Evolutionary conservation across 2,797 vertebrate species (phyloP), one percentile per base, ranked within the genome.

Genomic region (Notamacropus eugenii): DNA sequence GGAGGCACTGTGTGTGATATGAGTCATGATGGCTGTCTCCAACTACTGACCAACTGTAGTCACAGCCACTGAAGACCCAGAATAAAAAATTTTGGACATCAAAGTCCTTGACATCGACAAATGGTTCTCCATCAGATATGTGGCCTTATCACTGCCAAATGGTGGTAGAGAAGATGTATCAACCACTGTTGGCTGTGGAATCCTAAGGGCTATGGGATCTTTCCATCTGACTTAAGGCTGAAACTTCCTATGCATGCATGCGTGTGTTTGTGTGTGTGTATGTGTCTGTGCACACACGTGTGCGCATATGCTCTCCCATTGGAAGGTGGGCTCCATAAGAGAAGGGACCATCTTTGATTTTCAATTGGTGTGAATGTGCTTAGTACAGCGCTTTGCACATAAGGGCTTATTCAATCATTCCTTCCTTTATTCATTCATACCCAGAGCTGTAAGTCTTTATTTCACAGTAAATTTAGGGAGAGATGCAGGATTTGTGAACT

Each of bases 211-310:
- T 82, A 2, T 82, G 16, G n/a, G 67, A 40, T 82, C 67, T 82
- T 82, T 24, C n/a, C n/a, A 22, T 82, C 40, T 40, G n/a, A 82
- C 16, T 82, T 24, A n/a, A 16, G 24, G 19, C n/a, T 46, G 19
- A 82, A 82, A 82, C 46, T 19, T 82, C 16, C 67, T 46, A 24
- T 82, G 16, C 6, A 9, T 24, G 8, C 1, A 2, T 3, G 46
- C 46, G 46, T 46, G 46, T 2, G 3, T 31, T 10, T 11, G 0
- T 2, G 3, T 31, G 29, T 11, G 0, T 12, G 2, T 10, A 13
- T 9, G 4, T 11, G 5, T 27, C 4, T 5, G 5, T 10, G 5
- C 5, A 27, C 6, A 28, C 34, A n/a, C 34, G n/a, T 46, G 46
- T 46, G 46, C 34, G n/a, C 34, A 74, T 12, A 40, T 10, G 22